Conservation (phyloP, 2,888 invertebrate genomes). For the Diogma glabrata region DNA sequence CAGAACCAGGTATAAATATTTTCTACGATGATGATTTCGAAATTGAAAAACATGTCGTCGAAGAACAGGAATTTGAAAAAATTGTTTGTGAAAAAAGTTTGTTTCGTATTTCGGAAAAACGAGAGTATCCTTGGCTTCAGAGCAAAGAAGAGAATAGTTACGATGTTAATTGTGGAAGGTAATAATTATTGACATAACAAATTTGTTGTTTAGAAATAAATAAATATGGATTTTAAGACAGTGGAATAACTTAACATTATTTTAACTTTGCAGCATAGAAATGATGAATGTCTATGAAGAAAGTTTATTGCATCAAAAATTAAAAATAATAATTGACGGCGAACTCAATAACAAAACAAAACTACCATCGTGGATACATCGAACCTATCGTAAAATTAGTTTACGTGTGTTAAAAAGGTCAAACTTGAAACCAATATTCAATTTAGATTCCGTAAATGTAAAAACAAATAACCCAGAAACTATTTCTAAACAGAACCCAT, state of each 20-base stretch:
- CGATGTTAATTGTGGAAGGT: constrained; percentile 13
- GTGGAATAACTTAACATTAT: too few species aligned
- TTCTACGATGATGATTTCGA: too few species aligned
- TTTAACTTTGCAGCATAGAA: constrained; percentile 20
- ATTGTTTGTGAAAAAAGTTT: constrained; percentile 31
- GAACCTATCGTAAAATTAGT: constrained; percentile 46
- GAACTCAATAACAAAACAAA: constrained; percentile 25
- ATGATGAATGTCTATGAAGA: constrained; percentile 33
- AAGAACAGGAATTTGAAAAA: constrained; percentile 23
- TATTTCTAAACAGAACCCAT: constrained; percentile 21
- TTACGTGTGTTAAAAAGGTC: constrained; percentile 45
- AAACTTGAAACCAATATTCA: constrained; percentile 41
- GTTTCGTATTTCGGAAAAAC: constrained; percentile 30
- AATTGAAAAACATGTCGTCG: not conserved
- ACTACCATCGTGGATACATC: constrained; percentile 31
- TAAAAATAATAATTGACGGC: constrained; percentile 25
- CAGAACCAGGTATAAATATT: too few species aligned
- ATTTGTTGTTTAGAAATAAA: too few species aligned
- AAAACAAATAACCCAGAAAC: not conserved
- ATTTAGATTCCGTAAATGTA: constrained; percentile 37
- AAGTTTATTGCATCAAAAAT: constrained; percentile 26
- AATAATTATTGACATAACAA: constrained; percentile 13
- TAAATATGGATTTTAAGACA: too few species aligned
- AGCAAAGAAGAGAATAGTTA: constrained; percentile 12
- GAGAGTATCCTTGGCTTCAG: constrained; percentile 37